Evolutionary conservation across 2,797 vertebrate genomes (phyloP), one percentile per base, ranked within the genome.

Genomic region (Ambastaia sidthimunki): DNA sequence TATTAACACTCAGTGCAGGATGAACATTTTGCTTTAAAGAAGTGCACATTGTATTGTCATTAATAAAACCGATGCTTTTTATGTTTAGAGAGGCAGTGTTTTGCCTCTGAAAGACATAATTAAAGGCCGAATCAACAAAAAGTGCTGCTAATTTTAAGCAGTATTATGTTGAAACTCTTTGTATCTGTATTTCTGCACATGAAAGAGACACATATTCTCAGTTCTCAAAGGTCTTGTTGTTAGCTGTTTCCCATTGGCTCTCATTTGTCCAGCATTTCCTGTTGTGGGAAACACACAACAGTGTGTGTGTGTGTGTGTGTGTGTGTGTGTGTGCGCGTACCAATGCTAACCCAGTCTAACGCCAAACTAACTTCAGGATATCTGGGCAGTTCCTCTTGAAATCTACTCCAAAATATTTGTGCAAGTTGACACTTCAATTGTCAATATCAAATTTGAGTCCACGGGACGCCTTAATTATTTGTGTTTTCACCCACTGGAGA

Each of bases 191-290:
- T 76, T 55, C 15, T 21, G 0, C 3, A 55, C 48, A 25, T 21
- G 13, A 52, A 37, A 52, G 28, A 23, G 28, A 66, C 11, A 25
- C 21, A 55, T 7, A 16, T 21, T 28, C 21, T 28, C 37, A 7
- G 10, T 57, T 59, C 59, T 79, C 47, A 34, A 57, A 67, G 50
- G 16, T 74, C 55, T 55, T 48, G 66, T 47, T 60, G 74, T 18
- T 23, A 16, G 71, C 37, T 79, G 71, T 70, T 68, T 47, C 69
- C 44, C 48, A 19, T 41, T 23, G 55, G 23, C 73, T 73, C 25
- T 80, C 18, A 57, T 76, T 74, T 80, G 71, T 70, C 66, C 57
- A 34, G 44, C 50, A 59, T 62, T 71, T 47, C 66, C 77, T 71
- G 50, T 78, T 70, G 48, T 28, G 19, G 65, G 60, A 52, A 44